Conservation (phyloP, 2,888 invertebrate species). For the Dilophus febrilis region DNA sequence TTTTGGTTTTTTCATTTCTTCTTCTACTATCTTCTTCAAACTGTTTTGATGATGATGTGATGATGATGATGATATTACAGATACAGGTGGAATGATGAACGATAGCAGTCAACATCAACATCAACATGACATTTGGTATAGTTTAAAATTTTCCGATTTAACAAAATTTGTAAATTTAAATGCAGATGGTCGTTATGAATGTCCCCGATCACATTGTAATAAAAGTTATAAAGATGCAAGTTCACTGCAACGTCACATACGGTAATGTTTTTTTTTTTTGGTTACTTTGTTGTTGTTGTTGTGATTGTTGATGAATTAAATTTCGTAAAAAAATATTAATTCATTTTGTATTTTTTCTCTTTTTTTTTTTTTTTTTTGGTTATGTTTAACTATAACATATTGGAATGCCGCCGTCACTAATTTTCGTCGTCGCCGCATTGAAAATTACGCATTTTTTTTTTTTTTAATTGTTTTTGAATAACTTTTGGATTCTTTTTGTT, state of each 20-base stretch:
- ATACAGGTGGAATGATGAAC: no score
- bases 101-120: no score
- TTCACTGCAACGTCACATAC: constrained; percentile 32
- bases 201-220: constrained; percentile 29
- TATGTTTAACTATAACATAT: background rate
- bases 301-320: background rate
- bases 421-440: background rate
- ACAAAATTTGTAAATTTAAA: constrained; percentile 23
- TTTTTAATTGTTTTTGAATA: background rate
- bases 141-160: constrained; percentile 30
- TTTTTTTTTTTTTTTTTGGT: constrained; percentile 1
- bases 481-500: background rate
- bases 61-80: no score
- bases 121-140: constrained; percentile 29
- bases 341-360: background rate
- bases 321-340: no score
- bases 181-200: constrained; percentile 30
- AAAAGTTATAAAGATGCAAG: constrained; percentile 33
- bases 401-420: background rate
- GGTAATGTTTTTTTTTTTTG: constrained; percentile 16
- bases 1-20: no score
- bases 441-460: background rate
- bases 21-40: no score
- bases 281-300: constrained; percentile 7
- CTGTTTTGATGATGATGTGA: no score